A percentile compares a stretch with the other conserved stretches of the same genome.
phyloP scores from a whole-genome alignment of 2,113 vertebrate genomes.

The Labrus mixtus region DNA sequence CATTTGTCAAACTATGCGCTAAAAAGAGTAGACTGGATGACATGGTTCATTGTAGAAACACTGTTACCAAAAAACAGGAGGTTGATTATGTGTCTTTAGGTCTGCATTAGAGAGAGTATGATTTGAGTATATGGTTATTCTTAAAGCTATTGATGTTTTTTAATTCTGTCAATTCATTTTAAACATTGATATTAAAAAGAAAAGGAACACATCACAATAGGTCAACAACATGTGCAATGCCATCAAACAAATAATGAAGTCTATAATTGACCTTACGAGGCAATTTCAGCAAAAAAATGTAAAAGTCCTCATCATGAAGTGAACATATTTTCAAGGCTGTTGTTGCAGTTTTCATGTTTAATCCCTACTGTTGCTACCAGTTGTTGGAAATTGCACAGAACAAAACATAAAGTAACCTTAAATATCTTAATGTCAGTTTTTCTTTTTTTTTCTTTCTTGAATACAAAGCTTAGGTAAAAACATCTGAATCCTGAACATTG shows the following conservation, averaged over 20 bases:
- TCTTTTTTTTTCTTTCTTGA: neutral
- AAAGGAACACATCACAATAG: too few species aligned
- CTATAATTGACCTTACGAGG: too few species aligned
- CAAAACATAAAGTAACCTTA: too few species aligned
- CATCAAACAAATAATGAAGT: too few species aligned
- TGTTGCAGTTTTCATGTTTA: neutral
- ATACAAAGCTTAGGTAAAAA: too few species aligned
- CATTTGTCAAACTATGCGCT: slow-evolving; percentile 24
- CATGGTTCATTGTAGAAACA: neutral
- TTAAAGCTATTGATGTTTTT: neutral
- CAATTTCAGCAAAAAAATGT: too few species aligned
- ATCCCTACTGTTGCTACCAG: neutral
- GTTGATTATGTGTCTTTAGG: neutral
- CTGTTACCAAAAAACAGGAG: neutral
- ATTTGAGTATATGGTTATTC: neutral
- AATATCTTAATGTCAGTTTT: too few species aligned
- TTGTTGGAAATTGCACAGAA: neutral
- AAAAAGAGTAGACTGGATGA: slow-evolving; percentile 26
- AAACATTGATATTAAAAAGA: neutral
- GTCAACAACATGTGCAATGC: too few species aligned
- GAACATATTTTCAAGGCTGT: neutral
- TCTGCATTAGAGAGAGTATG: neutral
- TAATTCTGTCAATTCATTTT: neutral
- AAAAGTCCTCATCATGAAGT: neutral
- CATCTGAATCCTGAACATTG: too few species aligned